These are phyloP conservation scores for Neolamprologus sp. DNA, from an alignment of 2,113 vertebrate genomes.

Conservation along the genomic window DNA sequence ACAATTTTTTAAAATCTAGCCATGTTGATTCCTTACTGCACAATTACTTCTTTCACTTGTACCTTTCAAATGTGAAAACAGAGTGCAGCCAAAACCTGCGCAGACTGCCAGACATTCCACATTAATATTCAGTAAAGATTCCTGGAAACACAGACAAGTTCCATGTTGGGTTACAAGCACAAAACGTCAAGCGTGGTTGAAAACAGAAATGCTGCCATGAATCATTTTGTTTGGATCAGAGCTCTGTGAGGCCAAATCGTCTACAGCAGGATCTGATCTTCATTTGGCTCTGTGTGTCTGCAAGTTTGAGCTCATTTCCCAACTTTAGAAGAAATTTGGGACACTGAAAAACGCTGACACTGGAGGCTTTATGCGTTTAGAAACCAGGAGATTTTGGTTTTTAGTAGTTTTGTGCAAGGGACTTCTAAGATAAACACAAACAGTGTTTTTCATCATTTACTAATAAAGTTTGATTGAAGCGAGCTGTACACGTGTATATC, in stretches of 20 bases:
- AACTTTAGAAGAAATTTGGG: neutral
- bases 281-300: neutral
- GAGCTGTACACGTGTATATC: neutral
- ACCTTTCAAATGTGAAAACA: neutral
- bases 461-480: neutral
- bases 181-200: neutral
- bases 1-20: rapidly evolving
- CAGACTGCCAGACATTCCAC: neutral
- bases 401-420: neutral
- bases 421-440: neutral
- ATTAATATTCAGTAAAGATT: neutral
- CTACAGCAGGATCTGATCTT: neutral
- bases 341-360: neutral
- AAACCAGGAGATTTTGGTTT: neutral
- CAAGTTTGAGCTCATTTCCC: neutral
- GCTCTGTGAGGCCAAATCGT: neutral
- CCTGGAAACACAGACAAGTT: neutral
- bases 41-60: neutral
- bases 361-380: neutral
- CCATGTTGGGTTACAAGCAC: neutral
- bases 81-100: neutral
- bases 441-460: neutral
- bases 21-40: neutral
- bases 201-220: neutral
- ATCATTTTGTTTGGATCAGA: neutral